phyloP scores from a whole-genome alignment of 2,113 vertebrate species.

The Macquaria australasica region DNA sequence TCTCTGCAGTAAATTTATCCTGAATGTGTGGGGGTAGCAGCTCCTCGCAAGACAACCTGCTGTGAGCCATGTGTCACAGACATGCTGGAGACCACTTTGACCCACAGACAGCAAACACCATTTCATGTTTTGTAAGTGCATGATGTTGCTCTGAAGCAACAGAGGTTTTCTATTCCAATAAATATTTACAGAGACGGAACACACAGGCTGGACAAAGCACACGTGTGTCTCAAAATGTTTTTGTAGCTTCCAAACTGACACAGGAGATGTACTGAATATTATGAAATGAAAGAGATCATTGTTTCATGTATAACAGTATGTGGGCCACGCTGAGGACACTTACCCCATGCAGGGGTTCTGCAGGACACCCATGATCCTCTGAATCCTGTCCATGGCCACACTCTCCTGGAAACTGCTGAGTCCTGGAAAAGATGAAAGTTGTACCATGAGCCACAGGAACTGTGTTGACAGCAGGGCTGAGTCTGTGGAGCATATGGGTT shows the following conservation, averaged over 20 bases:
- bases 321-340: constrained; percentile 56
- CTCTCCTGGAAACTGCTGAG: constrained; percentile 89
- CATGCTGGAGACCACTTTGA: constrained; percentile 46
- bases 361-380: constrained; percentile 88
- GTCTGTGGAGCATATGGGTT: constrained; percentile 80
- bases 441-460: constrained; percentile 54
- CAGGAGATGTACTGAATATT: background rate
- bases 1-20: constrained; percentile 67
- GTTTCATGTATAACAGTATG: constrained; percentile 1
- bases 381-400: constrained; percentile 87
- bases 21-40: constrained; percentile 55
- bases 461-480: constrained; percentile 65
- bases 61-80: constrained; percentile 69
- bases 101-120: constrained; percentile 15
- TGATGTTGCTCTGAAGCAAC: background rate
- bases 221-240: background rate
- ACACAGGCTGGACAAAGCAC: background rate
- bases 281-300: background rate
- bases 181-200: background rate
- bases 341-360: constrained; percentile 86
- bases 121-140: background rate
- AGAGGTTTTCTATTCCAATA: background rate
- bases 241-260: background rate
- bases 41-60: constrained; percentile 50
- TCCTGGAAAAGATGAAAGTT: constrained; percentile 77